Evolutionary conservation across 1,140 invertebrate genomes (phyloP).

Genomic region (Leptonema lineaticorne): DNA sequence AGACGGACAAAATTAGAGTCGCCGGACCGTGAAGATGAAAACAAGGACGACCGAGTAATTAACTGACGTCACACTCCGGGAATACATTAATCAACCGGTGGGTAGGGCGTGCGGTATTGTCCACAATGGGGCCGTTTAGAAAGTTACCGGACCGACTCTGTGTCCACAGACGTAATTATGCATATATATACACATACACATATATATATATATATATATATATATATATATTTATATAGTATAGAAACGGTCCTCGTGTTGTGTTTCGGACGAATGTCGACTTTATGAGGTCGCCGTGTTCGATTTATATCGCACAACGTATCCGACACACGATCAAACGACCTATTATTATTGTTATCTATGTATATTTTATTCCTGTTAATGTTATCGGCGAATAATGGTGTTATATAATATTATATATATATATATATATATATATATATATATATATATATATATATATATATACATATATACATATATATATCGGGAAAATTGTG

Average conservation of each 20-base stretch:
- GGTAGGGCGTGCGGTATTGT: background rate
- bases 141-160: background rate
- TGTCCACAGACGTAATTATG: background rate
- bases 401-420: background rate
- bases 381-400: background rate
- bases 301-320: too few relatives aligned
- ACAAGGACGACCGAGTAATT: conserved; percentile 32
- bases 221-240: background rate
- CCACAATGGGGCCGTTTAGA: background rate
- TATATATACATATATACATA: background rate
- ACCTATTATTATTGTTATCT: too few relatives aligned
- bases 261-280: too few relatives aligned
- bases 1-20: conserved; percentile 20
- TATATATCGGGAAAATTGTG: background rate
- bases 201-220: background rate
- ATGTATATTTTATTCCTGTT: background rate
- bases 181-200: background rate
- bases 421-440: background rate
- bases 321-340: too few relatives aligned
- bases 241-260: background rate
- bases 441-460: background rate
- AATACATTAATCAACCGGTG: conserved; percentile 30
- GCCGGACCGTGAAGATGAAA: conserved; percentile 34
- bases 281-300: too few relatives aligned
- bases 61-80: conserved; percentile 25